Evolutionary conservation across 2,797 vertebrate species (phyloP).

Genomic region (Setipinna tenuifilis): DNA sequence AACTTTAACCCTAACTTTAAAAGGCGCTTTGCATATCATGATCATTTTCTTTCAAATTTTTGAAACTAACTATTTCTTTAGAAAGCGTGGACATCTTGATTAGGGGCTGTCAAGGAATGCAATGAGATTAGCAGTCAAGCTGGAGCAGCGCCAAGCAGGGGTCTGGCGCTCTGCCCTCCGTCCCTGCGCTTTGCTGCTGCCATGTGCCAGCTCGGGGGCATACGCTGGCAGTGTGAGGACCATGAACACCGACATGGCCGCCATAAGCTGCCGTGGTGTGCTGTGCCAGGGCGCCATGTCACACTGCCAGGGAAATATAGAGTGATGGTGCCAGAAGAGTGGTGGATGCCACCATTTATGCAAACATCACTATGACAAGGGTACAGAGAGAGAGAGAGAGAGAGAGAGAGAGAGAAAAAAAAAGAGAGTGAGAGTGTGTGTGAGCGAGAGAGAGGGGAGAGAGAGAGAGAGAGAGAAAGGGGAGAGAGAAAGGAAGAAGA

Average conservation of each 20-base stretch:
- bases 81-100: too few relatives aligned
- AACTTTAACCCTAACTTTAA: too few relatives aligned
- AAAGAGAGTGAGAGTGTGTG: background rate
- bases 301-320: background rate
- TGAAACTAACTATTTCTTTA: too few relatives aligned
- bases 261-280: background rate
- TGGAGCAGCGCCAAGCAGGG: background rate
- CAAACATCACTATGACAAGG: background rate
- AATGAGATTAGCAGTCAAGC: too few relatives aligned
- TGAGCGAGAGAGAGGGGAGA: background rate
- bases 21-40: too few relatives aligned
- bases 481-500: background rate
- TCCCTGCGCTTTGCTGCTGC: too few relatives aligned
- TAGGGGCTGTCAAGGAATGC: too few relatives aligned
- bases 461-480: background rate
- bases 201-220: background rate
- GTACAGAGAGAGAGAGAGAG: background rate
- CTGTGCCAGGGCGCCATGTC: background rate
- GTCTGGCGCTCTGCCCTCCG: background rate
- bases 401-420: background rate
- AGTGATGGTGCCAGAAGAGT: background rate
- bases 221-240: background rate
- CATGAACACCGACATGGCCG: background rate
- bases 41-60: too few relatives aligned
- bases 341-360: background rate